Base-by-base conservation (phyloP, 2,888 invertebrate genomes). In the Cryptus viduatorius region DNA sequence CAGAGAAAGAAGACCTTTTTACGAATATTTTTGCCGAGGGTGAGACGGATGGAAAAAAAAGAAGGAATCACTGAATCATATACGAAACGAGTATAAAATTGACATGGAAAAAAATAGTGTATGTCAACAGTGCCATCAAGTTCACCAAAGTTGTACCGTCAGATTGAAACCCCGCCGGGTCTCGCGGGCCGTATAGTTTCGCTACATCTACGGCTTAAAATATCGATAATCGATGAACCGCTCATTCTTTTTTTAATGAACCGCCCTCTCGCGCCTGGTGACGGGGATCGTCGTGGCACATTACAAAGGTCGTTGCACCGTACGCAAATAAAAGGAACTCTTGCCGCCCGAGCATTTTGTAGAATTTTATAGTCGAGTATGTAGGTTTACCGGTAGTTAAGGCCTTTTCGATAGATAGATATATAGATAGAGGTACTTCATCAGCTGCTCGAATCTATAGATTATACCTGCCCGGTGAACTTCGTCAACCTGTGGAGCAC, bases 401-500 rank as follows among this genome's bases (percentile, higher is more conserved):
- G 56, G 78, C 73, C 78, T 84, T 78, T 68, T 78, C 78, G 78
- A 84, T 84, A 78, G 73, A 84, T 77, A 42, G 80, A 84, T 24
- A 24, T 73, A 84, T 84, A 80, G 73, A 84, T 77, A 46, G 80
- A 84, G 37, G 78, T 48, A 81, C 78, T 78, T 84, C 77, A 79
- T 84, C 84, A 78, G 78, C 77, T 78, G 80, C 76, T 29, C 72
- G 72, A 29, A 31, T 42, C 48, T 61, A 59, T 71, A 64, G 61
- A 72, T 80, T 67, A 67, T 37, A 37, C 37, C 79, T 81, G 12
- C 64, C 53, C 16, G 19, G 56, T 73, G 53, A 69, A 81, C 81
- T 81, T 81, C 67, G 81, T 84, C 84, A 84, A 84, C 84, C 84
- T 81, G 84, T 84, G 84, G 84, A 84, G 78, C 84, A 84, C 71